Evolutionary conservation across 2,888 invertebrate species (phyloP).

Genomic region (Troides aeacus): DNA sequence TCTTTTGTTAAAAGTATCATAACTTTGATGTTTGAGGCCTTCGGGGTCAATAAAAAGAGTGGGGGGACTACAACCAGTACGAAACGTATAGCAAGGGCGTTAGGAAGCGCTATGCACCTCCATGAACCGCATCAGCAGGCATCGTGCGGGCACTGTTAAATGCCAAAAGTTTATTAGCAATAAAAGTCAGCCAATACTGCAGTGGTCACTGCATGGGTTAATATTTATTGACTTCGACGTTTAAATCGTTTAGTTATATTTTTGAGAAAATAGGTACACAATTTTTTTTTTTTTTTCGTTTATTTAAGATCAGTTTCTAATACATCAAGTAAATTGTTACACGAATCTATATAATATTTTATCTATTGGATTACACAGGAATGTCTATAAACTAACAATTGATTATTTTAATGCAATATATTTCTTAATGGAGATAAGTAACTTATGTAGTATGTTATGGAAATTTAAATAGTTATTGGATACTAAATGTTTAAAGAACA

Average conservation of each 20-base stretch:
- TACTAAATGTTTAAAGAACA: background rate
- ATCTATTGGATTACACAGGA: slow-evolving; percentile 27
- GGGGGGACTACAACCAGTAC: too few relatives aligned
- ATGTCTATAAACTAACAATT: slow-evolving; percentile 7
- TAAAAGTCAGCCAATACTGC: too few relatives aligned
- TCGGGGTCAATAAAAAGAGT: too few relatives aligned
- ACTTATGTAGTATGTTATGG: background rate
- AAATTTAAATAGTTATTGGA: background rate
- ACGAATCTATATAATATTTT: slow-evolving; percentile 5
- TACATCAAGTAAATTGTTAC: slow-evolving; percentile 17
- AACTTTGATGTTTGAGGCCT: too few relatives aligned
- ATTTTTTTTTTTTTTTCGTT: slow-evolving; percentile 14
- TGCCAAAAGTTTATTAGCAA: too few relatives aligned
- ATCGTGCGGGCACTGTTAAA: too few relatives aligned
- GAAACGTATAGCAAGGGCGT: too few relatives aligned
- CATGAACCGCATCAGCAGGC: too few relatives aligned
- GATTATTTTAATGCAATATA: background rate
- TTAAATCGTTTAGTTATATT: background rate
- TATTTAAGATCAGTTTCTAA: slow-evolving; percentile 21
- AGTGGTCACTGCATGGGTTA: too few relatives aligned
- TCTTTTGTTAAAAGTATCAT: too few relatives aligned
- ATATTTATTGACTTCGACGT: too few relatives aligned
- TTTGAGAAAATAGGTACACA: background rate
- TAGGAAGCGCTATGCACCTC: too few relatives aligned
- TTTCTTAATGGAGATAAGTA: background rate